Conservation (phyloP, 2,888 invertebrate genomes). For the Aspidiotus destructor region DNA sequence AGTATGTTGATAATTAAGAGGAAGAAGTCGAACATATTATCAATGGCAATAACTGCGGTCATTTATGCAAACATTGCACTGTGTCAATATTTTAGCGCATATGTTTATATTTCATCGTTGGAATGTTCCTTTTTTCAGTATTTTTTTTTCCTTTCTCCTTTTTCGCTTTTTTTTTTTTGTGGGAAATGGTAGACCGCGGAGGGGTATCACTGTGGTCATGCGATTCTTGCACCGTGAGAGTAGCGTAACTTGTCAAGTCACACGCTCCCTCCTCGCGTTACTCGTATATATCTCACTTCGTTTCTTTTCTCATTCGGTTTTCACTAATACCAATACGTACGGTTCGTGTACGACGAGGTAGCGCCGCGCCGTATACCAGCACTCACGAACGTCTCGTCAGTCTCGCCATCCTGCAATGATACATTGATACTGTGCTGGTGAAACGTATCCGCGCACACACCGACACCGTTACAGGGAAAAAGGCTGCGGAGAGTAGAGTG, state of each 20-base stretch:
- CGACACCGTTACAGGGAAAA: neutral
- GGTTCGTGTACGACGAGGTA: neutral
- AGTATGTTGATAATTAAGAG: neutral
- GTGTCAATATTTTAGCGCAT: neutral
- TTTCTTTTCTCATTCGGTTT: neutral
- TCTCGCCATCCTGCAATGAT: constrained; percentile 1
- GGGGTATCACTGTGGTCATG: constrained; percentile 20
- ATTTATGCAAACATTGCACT: neutral
- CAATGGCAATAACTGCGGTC: neutral
- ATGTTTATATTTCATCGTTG: neutral
- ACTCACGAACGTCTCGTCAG: constrained; percentile 2
- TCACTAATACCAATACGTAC: neutral
- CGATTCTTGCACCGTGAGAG: constrained; percentile 31
- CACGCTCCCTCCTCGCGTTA: constrained; percentile 28
- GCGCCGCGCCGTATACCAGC: neutral
- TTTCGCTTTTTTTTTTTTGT: neutral
- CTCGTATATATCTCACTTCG: neutral
- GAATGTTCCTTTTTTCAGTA: neutral
- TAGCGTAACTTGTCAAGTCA: constrained; percentile 29
- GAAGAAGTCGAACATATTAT: neutral
- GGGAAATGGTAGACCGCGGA: neutral
- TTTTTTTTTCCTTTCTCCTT: neutral
- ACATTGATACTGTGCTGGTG: neutral
- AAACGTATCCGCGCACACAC: neutral
- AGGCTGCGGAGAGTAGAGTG: neutral